Percentiles rank a stretch among this genome's conserved stretches.
phyloP scores from a whole-genome alignment of 92 coral and sea anemone species.

The Virgularia gustaviana region DNA sequence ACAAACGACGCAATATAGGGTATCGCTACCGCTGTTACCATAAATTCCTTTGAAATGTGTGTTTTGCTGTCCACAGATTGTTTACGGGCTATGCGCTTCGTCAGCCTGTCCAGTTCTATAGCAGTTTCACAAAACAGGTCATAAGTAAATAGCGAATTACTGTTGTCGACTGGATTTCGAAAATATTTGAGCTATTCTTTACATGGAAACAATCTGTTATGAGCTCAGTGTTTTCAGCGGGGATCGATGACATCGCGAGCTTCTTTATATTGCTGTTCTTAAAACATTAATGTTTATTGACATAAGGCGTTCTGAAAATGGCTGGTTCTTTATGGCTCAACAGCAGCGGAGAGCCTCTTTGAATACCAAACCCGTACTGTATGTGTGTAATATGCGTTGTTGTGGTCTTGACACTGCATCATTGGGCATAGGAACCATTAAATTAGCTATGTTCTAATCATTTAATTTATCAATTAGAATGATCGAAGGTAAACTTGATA shows the following conservation, averaged over 20 bases:
- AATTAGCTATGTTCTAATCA: slow-evolving; percentile 11
- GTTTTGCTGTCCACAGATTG: slow-evolving; percentile 1
- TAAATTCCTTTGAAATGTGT: neutral
- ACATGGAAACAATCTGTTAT: slow-evolving; percentile 13
- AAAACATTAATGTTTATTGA: slow-evolving; percentile 27
- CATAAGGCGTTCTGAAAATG: slow-evolving; percentile 18
- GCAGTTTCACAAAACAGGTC: slow-evolving; percentile 3
- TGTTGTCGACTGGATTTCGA: slow-evolving; percentile 11
- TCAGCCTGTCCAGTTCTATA: slow-evolving; percentile 1
- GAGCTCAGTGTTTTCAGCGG: slow-evolving; percentile 28
- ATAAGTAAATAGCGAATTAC: neutral
- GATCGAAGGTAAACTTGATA: neutral
- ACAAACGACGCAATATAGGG: slow-evolving; percentile 13
- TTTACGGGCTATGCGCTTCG: slow-evolving; percentile 9
- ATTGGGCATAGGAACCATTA: too few species aligned
- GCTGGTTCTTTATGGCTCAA: neutral
- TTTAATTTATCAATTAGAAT: slow-evolving; percentile 14
- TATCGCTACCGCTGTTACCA: neutral
- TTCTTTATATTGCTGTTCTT: slow-evolving; percentile 22
- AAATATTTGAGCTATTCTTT: slow-evolving; percentile 36
- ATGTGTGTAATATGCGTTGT: too few species aligned
- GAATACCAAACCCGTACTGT: too few species aligned
- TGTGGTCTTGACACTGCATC: too few species aligned
- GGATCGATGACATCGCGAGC: slow-evolving; percentile 26
- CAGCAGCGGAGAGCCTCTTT: too few species aligned